These are phyloP conservation scores for Mimachlamys varia DNA, from an alignment of 2,888 invertebrate species.

Conservation along the genomic window DNA sequence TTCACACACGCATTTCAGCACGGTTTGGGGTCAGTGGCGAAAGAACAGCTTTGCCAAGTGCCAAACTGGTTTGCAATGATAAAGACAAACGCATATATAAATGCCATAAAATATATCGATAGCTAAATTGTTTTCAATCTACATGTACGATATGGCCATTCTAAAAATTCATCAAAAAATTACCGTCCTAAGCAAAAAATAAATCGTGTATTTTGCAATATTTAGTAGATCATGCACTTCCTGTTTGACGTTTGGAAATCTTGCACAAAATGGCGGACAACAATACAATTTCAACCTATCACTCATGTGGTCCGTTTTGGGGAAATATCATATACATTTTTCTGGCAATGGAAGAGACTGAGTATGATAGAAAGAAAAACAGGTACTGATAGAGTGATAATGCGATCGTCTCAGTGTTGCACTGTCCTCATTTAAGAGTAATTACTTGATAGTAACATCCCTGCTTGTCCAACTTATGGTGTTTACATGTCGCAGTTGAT, in stretches of 20 bases:
- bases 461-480: too few relatives aligned
- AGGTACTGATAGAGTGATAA: too few relatives aligned
- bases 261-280: background rate
- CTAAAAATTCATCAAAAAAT: background rate
- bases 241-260: background rate
- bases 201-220: background rate
- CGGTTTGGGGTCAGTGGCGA: constrained; percentile 1
- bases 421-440: too few relatives aligned
- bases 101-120: background rate
- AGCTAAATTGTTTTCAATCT: background rate
- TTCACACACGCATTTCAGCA: constrained; percentile 10
- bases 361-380: too few relatives aligned
- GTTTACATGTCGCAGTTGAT: too few relatives aligned
- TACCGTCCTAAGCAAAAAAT: background rate
- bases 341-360: background rate
- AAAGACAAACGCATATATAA: background rate
- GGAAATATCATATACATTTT: background rate
- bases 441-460: too few relatives aligned
- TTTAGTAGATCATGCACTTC: background rate
- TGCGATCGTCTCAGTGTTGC: too few relatives aligned
- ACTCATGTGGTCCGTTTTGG: background rate
- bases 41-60: background rate
- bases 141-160: background rate
- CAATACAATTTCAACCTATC: background rate
- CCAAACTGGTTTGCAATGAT: constrained; percentile 1